phyloP scores from a whole-genome alignment of 2,113 vertebrate species.

The Verasper variegatus region DNA sequence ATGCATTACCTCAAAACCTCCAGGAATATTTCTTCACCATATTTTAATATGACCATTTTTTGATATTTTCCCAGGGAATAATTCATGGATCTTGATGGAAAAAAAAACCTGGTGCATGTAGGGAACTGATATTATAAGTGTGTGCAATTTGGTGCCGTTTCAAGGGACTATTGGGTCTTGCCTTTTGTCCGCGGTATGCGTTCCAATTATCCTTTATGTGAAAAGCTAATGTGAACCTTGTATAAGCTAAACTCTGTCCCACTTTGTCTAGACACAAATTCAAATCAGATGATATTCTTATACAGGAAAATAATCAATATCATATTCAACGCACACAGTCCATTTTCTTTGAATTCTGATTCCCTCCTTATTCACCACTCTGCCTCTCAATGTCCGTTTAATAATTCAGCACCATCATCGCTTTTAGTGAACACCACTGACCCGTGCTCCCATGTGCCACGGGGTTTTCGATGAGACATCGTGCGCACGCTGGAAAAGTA shows the following conservation, averaged over 20 bases:
- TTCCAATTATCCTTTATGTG: not conserved
- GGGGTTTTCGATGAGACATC: conserved; percentile 32
- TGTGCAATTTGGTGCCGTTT: not conserved
- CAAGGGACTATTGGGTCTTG: too few species aligned
- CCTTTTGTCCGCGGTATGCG: too few species aligned
- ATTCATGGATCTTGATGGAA: too few species aligned
- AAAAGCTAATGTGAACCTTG: not conserved
- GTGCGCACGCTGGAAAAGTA: conserved; percentile 9
- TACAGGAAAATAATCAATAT: not conserved
- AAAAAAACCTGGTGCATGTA: too few species aligned
- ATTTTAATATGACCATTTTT: too few species aligned
- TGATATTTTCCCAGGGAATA: too few species aligned
- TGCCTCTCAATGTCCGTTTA: conserved; percentile 54
- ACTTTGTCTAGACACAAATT: too few species aligned
- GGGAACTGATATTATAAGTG: too few species aligned
- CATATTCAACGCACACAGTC: not conserved
- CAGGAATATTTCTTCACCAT: too few species aligned
- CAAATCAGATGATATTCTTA: not conserved
- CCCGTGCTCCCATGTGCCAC: conserved; percentile 32
- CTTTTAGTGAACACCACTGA: conserved; percentile 49
- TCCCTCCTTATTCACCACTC: conserved; percentile 19
- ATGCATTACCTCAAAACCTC: too few species aligned
- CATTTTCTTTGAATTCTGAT: conserved; percentile 13
- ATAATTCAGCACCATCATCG: conserved; percentile 63
- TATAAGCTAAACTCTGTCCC: too few species aligned